Evolutionary conservation across 2,888 invertebrate species (phyloP), one percentile per base, ranked within the genome.

Genomic region (Ectemnius lituratus): DNA sequence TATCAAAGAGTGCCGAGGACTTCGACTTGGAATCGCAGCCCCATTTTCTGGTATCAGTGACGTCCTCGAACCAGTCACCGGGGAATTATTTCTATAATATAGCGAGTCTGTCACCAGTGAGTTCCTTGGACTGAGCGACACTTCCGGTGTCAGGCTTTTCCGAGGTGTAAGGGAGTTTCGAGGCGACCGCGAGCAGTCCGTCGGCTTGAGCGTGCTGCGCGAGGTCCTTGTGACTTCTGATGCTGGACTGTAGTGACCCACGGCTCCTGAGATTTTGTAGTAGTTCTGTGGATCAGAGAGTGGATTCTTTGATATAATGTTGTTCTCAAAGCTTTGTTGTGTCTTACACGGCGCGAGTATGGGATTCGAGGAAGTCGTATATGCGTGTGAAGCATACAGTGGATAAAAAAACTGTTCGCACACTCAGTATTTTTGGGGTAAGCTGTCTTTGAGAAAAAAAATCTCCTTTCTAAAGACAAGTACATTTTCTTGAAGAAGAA

Each of bases 131-230:
- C 93, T 94, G 74, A 93, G 92, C 0, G 91, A 87, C 1, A 92
- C 91, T 0, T 91, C 92, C 5, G 94, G 93, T 0, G 93, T 92
- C 66, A 94, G 91, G 76, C 94, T 94, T 79, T 94, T 92, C 70
- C 94, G 90, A 93, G 93, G 65, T 93, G 91, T 92, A 76, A 94
- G 89, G 75, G 93, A 94, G 73, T 94, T 77, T 2, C 75, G 60
- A 0, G 77, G 68, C 4, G 45, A 13, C 72, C 93, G 86, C 52
- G 87, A 86, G 70, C 89, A 90, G 61, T 90, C 91, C 61, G 94
- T 94, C 23, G 94, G 94, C 37, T 93, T 92, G 62, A 94, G 92
- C 16, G 94, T 94, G 84, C 94, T 94, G 64, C 94, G 92, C 0
- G 94, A 93, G 70, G 94, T 94, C 77, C 93, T 91, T 59, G 88